Base-by-base conservation (phyloP, 2,113 vertebrate genomes). In the Crypturellus undulatus region DNA sequence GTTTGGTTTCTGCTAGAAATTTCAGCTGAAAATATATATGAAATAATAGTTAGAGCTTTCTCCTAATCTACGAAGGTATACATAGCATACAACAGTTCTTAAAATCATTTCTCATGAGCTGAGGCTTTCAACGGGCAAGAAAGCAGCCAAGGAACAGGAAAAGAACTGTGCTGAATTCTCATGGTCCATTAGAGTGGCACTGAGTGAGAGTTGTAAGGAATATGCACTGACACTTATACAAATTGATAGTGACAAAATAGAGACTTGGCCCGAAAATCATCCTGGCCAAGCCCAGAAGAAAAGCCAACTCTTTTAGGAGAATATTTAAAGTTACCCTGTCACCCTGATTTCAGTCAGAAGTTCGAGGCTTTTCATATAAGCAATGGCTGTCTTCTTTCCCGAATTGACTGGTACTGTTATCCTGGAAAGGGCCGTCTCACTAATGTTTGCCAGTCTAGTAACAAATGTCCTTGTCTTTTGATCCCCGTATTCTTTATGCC, bases 1-100 rank as follows among this genome's bases (percentile, higher is more conserved):
- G 84, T 28, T 87, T 60, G 56, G 18, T 62, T 95, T 85, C 54
- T 64, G 65, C 54, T 70, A 77, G 71, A 79, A 94, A 94, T 72
- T 79, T 36, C 71, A 82, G 34, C 52, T 84, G 81, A 56, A 12
- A 68, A 25, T 25, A 9, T 52, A 9, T 25, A 47, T 9, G 40
- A 80, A 67, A 78, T 68, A 58, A 68, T 79, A 94, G 58, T 34
- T 47, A 51, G 47, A 52, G 45, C 56, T 28, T 62, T 85, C n/a
- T 54, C 11, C 25, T 75, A 73, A 54, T 7, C 60, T 49, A 49
- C 49, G 22, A 94, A 87, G 81, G 85, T 38, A 51, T 17, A 63
- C 4, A 60, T 22, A 14, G 10, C 62, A 3, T 36, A 71, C 25
- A 56, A 15, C 19, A 52, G 9, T 59, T 78, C 40, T 83, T 70